phyloP scores from a whole-genome alignment of 2,888 invertebrate species.

The Luperina nickerlii region DNA sequence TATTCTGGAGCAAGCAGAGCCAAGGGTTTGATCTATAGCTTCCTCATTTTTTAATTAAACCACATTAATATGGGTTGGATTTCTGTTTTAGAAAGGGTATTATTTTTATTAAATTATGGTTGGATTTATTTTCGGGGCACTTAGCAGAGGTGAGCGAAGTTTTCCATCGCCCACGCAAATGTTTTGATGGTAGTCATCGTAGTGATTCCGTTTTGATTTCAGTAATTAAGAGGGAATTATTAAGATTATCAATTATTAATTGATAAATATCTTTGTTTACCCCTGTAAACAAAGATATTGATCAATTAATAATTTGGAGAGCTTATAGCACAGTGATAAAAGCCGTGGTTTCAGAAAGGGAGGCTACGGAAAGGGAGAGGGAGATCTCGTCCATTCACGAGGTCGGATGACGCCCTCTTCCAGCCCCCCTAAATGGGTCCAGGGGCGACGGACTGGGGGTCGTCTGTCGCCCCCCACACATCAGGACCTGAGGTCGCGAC shows the following conservation, averaged over 20 bases:
- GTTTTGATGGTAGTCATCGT: constrained; percentile 12
- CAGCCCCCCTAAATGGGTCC: no score
- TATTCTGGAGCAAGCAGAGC: constrained; percentile 49
- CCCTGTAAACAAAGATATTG: no score
- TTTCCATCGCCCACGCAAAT: constrained; percentile 30
- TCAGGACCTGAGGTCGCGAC: no score
- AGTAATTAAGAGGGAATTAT: constrained; percentile 41
- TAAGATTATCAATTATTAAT: constrained; percentile 17
- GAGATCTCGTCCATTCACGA: no score
- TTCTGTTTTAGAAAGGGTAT: constrained; percentile 49
- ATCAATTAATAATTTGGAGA: neutral
- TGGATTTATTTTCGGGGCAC: constrained; percentile 33
- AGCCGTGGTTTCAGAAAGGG: no score
- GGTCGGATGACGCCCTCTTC: no score
- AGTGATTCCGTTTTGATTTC: constrained; percentile 38
- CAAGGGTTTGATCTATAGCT: constrained; percentile 58
- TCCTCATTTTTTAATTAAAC: constrained; percentile 66
- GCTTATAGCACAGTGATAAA: neutral
- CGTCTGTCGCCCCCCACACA: no score
- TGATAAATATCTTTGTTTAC: constrained; percentile 25
- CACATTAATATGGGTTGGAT: constrained; percentile 64
- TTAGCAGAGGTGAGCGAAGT: constrained; percentile 33
- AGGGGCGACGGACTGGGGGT: no score
- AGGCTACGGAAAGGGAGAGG: no score
- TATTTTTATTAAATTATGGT: constrained; percentile 40